Base-by-base conservation (phyloP, 1,140 invertebrate species). In the Drosophila repleta region DNA sequence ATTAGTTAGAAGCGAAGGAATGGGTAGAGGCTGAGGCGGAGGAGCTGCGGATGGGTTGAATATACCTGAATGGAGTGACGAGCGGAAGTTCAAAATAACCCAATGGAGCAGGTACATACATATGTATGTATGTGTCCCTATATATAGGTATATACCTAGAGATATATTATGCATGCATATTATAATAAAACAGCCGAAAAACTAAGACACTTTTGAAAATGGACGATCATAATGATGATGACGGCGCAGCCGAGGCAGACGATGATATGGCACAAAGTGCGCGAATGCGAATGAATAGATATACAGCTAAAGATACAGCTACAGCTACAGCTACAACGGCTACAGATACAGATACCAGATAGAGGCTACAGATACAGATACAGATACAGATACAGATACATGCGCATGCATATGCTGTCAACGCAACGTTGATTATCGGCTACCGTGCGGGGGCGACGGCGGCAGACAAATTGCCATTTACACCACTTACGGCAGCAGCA, bases 221-320 rank as follows among this genome's bases (percentile, higher is more conserved):
- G 79, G 74, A 77, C 60, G 57, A 82, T 60, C 58, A 64, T 65
- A 67, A 68, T 70, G 78, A 87, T 69, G 74, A 76, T 76, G 75
- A 79, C 74, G 66, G 46, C 29, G 60, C 46, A 64, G 65, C 49
- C 52, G 45, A 61, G 51, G 64, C 74, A 55, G 53, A 20, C 82
- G 79, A 87, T 87, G 83, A 87, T 87, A 87, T 58, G 83, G 79
- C 83, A 87, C 37, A 87, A 87, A 88, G 53, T 45, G 79, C 80
- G 82, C 83, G 71, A 78, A 63, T 75, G 48, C 53, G 60, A 72
- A 52, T 72, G 55, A 58, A 72, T 64, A 74, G 57, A 69, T 69
- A 58, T 35, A 61, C 51, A 71, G 55, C 21, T 56, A 57, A 20
- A 57, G 24, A 56, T 18, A 39, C 39, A 56, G 41, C 17, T 41